Conservation (phyloP, 2,888 invertebrate genomes). For the Mythimna loreyi region DNA sequence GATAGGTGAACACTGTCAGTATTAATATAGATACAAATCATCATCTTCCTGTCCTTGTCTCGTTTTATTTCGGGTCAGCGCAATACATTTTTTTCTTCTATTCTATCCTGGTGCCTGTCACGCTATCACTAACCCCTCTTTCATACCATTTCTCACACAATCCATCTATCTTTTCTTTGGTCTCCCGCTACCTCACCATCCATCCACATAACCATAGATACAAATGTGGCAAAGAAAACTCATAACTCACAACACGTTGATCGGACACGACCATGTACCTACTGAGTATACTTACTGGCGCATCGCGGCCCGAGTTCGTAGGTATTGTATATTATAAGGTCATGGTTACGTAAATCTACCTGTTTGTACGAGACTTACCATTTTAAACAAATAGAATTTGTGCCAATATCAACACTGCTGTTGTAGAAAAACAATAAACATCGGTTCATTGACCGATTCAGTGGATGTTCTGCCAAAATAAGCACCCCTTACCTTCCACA, state of each 20-base stretch:
- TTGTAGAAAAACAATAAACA: constrained; percentile 88
- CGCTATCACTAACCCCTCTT: too few species aligned
- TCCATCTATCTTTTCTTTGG: too few species aligned
- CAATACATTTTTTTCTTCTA: too few species aligned
- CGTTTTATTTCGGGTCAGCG: too few species aligned
- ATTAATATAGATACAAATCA: too few species aligned
- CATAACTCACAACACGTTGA: neutral
- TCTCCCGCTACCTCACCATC: too few species aligned
- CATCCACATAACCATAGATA: too few species aligned
- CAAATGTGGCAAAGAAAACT: neutral
- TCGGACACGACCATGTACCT: constrained; percentile 8
- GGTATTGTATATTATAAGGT: constrained; percentile 71
- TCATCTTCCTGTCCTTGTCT: too few species aligned
- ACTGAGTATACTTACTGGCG: constrained; percentile 22
- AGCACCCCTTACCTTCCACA: constrained; percentile 84
- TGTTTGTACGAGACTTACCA: constrained; percentile 82
- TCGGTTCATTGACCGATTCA: constrained; percentile 84
- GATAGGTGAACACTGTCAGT: neutral
- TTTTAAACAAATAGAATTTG: constrained; percentile 87
- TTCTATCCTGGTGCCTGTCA: too few species aligned
- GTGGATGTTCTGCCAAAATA: constrained; percentile 84
- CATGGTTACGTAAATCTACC: constrained; percentile 80
- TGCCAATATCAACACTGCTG: constrained; percentile 88
- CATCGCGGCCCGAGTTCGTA: constrained; percentile 29
- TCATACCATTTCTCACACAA: too few species aligned